Base-by-base conservation (phyloP, 1,140 invertebrate species). In the Sipha flava region DNA sequence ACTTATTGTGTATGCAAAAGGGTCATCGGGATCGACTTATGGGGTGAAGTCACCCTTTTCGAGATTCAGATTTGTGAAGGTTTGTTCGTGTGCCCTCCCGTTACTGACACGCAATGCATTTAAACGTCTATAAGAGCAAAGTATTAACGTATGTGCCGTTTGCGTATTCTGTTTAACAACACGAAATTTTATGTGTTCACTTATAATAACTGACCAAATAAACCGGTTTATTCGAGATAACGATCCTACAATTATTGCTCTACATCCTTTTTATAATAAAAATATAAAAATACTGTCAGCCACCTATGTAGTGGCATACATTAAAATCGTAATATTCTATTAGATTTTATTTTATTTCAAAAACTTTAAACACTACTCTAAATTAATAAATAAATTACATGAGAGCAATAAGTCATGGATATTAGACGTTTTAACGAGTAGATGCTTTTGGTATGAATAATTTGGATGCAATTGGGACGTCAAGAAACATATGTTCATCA, bases 1-100 rank as follows among this genome's bases (percentile, higher is more conserved):
- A 43, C 64, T 40, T 43, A 43, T 66, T 43, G 34, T 43, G 64
- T 66, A 66, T 43, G 64, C 64, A 66, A 66, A 66, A 75, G 47
- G 45, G 49, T 75, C 47, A 54, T 34, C 72, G 47, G 49, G 47
- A 75, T 54, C 49, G 31, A 54, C 72, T 75, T 54, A 54, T 23
- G 16, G 43, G 72, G 47, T 52, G 49, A 12, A 75, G 72, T 54
- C 45, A n/a, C 49, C 45, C 72, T 52, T 52, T 75, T 57, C 10
- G 49, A 40, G 37, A 75, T 75, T 52, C 72, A 37, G 72, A 75
- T 75, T 75, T 54, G 54, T 54, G 72, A 37, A 34, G 43, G 64
- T 66, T 43, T 21, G 34, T 21, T n/a, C 37, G 64, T 16, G n/a
- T 66, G 7, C 37, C 37, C 64, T 43, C 6, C 64, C 5, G 64